Base-by-base conservation (phyloP, 2,888 invertebrate species). In the Clitarchus hookeri region DNA sequence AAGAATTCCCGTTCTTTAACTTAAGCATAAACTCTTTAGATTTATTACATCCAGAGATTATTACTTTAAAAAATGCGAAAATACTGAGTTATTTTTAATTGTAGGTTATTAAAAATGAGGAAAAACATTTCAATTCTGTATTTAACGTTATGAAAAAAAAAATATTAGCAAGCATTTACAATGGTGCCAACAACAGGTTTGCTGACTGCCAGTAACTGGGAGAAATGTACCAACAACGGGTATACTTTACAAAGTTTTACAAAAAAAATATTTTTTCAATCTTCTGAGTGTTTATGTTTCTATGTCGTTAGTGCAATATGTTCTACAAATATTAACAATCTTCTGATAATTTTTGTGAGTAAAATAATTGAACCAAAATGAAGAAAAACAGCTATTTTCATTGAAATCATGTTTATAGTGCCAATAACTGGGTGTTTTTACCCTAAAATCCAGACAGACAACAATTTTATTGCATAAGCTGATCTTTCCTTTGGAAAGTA, bases 401-500 rank as follows among this genome's bases (percentile, higher is more conserved):
- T 48, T 48, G 0, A 48, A 48, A 48, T 48, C 8, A 48, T 6
- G 48, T 16, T 13, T 48, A 48, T 6, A 13, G 48, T 48, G 65
- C 65, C 65, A 12, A 65, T 16, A 65, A 23, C 26, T 84, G 26
- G 53, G 44, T 48, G 48, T 36, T 48, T 84, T 84, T 84, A 84
- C 25, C 48, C 11, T 48, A 48, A 2, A 13, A 1, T 11, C 1
- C 11, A 48, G 36, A 36, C 36, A 36, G 36, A 36, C 36, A 36
- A 36, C 36, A 36, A n/a, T 36, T 36, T 36, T 1, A 36, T 36
- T 36, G 36, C 36, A 36, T 36, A 36, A 36, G 36, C 1, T 36
- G 4, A 36, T 36, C 36, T 36, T 36, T 36, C 4, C 1, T 36
- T 3, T 3, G 36, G 4, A 36, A 36, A 36, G 1, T 36, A 3